Evolutionary conservation across 1,140 invertebrate species (phyloP), one percentile per base, ranked within the genome.

Genomic region (Drosophila serrata): DNA sequence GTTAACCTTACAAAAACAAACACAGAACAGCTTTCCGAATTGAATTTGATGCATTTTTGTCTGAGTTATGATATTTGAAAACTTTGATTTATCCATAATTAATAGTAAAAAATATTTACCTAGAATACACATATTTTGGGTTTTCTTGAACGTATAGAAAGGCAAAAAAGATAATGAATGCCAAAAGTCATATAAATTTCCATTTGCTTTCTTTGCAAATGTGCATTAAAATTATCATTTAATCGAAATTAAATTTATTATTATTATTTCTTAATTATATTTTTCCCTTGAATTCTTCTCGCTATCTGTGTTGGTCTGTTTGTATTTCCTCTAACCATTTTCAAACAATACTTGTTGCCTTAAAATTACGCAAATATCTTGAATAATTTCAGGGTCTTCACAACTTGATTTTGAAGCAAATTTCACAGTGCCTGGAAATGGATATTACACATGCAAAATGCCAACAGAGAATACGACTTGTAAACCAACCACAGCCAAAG

Each of bases 321-420:
- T 13, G 17, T 15, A 8, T 35, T 33, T 22, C 29, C 6, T 15
- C 7, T 8, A 15, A 51, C 37, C 24, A 72, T 75, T 82, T 59
- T 48, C 61, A 64, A 72, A 79, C 62, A 74, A 63, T 77, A 82
- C 79, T 82, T 87, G 79, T 87, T 87, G 76, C 63, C 76, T 80
- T 74, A 60, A 57, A 82, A 79, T 67, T 73, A 45, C 49, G 17
- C 43, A 24, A 15, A 37, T 64, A 37, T 43, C 17, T 19, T 6
- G 7, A 9, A 9, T 39, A 48, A 63, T 64, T 48, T 29, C 11
- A 35, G 19, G 33, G 31, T 15, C 17, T 12, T 17, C 22, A 4
- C 15, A 35, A 17, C 29, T 35, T 13, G 15, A 27, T 27, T 17
- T 60, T 35, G n/a, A 27, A 24, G 8, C 2, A 1, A 56, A 62